phyloP scores from a whole-genome alignment of 2,797 vertebrate genomes.

The Onychomys torridus region DNA sequence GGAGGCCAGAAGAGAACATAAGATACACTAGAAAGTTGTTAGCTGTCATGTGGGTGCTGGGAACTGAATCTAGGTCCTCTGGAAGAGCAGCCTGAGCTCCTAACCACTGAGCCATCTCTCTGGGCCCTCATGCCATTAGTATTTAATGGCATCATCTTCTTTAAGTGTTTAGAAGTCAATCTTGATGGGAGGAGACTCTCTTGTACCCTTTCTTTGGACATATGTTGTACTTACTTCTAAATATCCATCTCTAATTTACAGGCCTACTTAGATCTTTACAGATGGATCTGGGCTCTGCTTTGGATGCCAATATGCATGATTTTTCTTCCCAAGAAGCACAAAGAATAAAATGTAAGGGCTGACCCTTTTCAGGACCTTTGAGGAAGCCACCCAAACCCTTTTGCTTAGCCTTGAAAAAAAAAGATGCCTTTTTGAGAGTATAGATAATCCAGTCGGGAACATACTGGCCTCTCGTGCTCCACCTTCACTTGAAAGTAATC shows the following conservation, averaged over 20 bases:
- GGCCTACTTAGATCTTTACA: not conserved
- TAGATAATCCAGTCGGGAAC: not conserved
- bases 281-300: not conserved
- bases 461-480: not conserved
- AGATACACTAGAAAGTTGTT: not conserved
- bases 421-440: not conserved
- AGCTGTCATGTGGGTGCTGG: not conserved
- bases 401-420: not conserved
- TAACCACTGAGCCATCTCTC: not conserved
- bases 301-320: not conserved
- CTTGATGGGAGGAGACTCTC: not conserved
- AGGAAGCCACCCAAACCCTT: not conserved
- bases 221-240: not conserved
- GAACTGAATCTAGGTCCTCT: not conserved
- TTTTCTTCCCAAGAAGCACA: not conserved
- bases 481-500: not conserved
- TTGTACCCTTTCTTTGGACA: not conserved
- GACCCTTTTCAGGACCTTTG: not conserved
- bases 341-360: not conserved
- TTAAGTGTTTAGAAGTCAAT: not conserved
- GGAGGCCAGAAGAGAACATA: not conserved
- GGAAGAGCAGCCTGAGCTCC: not conserved
- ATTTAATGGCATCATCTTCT: not conserved
- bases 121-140: not conserved
- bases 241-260: not conserved